Evolutionary conservation across 2,113 vertebrate species (phyloP).

Genomic region (Gymnorhina tibicen): DNA sequence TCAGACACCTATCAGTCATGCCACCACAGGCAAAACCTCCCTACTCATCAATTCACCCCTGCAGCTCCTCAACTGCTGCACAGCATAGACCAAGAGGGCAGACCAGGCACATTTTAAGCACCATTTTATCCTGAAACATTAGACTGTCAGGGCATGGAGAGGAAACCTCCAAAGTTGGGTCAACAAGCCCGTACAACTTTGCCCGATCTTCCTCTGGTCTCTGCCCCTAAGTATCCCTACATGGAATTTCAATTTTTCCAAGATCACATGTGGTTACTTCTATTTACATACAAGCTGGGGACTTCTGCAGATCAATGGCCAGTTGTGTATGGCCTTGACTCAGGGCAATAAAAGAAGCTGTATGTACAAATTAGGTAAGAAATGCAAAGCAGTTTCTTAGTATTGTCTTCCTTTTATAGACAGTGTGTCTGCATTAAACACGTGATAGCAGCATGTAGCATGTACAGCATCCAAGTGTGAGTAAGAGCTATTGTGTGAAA

Average conservation of each 20-base stretch:
- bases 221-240: neutral
- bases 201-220: neutral
- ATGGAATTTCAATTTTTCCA: neutral
- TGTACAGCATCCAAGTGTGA: neutral
- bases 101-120: neutral
- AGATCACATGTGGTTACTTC: neutral
- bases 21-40: neutral
- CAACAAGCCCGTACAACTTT: neutral
- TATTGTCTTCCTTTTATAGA: neutral
- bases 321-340: neutral
- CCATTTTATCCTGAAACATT: neutral
- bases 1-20: neutral
- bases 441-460: neutral
- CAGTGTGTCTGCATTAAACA: neutral
- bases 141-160: neutral
- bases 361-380: conserved; percentile 4
- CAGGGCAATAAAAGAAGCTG: neutral
- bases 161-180: neutral
- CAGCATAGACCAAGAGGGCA: neutral
- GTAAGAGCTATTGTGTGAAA: neutral
- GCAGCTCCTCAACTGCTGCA: neutral
- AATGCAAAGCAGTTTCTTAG: neutral
- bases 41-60: neutral
- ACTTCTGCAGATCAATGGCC: neutral
- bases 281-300: neutral